Evolutionary conservation across 2,888 invertebrate species (phyloP).

Genomic region (Craniophora ligustri): DNA sequence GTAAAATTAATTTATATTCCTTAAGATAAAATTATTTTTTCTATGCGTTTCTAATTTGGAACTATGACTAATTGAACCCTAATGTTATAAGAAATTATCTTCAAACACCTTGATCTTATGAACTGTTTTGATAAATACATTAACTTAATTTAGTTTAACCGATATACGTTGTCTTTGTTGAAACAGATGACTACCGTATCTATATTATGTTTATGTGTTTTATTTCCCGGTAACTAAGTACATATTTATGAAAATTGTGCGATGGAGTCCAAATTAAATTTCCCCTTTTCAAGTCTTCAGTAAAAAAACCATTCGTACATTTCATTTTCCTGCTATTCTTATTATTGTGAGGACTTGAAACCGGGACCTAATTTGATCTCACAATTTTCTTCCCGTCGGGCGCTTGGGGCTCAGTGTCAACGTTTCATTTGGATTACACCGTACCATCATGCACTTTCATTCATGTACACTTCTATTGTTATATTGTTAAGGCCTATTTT

Average conservation of each 20-base stretch:
- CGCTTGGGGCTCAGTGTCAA: slow-evolving; percentile 81
- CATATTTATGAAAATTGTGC: neutral
- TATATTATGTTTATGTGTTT: too few relatives aligned
- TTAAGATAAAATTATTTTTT: too few relatives aligned
- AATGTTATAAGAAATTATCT: too few relatives aligned
- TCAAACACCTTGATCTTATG: too few relatives aligned
- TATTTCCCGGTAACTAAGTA: too few relatives aligned
- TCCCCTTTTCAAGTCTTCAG: slow-evolving; percentile 18
- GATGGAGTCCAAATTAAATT: slow-evolving; percentile 46
- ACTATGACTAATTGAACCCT: too few relatives aligned
- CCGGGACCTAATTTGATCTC: slow-evolving; percentile 82
- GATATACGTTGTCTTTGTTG: too few relatives aligned
- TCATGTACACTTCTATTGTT: slow-evolving; percentile 36
- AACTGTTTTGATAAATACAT: too few relatives aligned
- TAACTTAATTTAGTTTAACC: too few relatives aligned
- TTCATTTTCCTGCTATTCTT: slow-evolving; percentile 74
- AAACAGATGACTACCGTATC: too few relatives aligned
- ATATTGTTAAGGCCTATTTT: slow-evolving; percentile 50
- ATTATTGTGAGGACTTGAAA: slow-evolving; percentile 77
- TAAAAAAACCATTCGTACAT: slow-evolving; percentile 57
- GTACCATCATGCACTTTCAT: slow-evolving; percentile 59
- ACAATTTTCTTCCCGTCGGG: slow-evolving; percentile 79
- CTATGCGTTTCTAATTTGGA: too few relatives aligned
- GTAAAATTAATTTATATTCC: too few relatives aligned
- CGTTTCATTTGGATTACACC: slow-evolving; percentile 83